These are phyloP conservation scores for Zosterops lateralis DNA, from an alignment of 2,113 vertebrate genomes.

Conservation along the genomic window DNA sequence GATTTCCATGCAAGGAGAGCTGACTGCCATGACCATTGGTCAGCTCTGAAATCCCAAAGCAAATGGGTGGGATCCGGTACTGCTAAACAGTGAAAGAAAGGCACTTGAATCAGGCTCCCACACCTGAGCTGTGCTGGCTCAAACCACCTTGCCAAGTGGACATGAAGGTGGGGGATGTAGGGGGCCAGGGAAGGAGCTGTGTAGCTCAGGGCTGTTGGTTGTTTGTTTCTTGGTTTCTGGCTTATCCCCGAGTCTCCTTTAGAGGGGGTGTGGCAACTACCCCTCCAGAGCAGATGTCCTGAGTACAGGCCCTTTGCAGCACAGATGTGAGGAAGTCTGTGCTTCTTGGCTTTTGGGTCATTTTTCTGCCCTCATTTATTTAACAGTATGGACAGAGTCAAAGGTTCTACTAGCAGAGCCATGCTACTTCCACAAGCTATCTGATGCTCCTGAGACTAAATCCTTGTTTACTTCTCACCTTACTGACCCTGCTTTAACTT, in stretches of 20 bases:
- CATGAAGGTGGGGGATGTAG: background rate
- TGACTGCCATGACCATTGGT: background rate
- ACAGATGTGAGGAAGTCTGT: background rate
- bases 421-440: background rate
- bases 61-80: background rate
- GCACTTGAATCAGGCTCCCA: background rate
- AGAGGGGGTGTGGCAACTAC: background rate
- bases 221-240: background rate
- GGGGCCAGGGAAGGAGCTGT: background rate
- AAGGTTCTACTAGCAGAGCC: background rate
- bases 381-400: background rate
- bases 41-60: background rate
- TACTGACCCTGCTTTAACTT: constrained; percentile 4
- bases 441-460: background rate
- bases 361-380: background rate
- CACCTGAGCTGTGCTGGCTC: background rate
- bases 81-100: background rate
- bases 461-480: background rate
- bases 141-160: background rate
- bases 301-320: background rate
- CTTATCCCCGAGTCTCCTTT: background rate
- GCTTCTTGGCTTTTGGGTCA: background rate
- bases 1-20: background rate
- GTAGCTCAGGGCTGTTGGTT: background rate
- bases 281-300: background rate